phyloP scores from a whole-genome alignment of 2,888 invertebrate species.

The Monopis laevigella region DNA sequence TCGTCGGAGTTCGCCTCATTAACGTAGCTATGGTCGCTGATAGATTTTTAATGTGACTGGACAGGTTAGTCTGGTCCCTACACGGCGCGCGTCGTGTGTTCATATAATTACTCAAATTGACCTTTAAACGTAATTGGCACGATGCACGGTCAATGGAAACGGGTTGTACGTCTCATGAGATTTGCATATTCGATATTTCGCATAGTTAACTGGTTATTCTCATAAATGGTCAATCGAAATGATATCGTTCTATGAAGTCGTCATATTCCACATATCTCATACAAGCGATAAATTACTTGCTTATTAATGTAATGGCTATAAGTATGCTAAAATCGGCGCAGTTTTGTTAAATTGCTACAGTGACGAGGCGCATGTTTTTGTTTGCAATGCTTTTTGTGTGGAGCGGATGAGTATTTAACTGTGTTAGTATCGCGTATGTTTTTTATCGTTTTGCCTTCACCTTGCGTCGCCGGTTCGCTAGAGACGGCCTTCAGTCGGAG shows the following conservation, averaged over 20 bases:
- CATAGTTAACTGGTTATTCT: conserved; percentile 11
- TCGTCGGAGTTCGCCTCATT: conserved; percentile 4
- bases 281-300: no score
- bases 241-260: no score
- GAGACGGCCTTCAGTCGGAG: conserved; percentile 30
- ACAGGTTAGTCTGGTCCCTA: conserved; percentile 6
- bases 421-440: conserved; percentile 3
- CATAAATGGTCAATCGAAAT: no score
- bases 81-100: background rate
- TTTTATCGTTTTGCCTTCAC: conserved; percentile 36
- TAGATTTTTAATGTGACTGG: conserved; percentile 4
- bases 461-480: conserved; percentile 36
- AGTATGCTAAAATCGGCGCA: no score
- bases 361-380: no score
- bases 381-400: conserved; percentile 3
- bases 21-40: conserved; percentile 8
- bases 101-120: conserved; percentile 13
- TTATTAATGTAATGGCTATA: no score
- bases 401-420: conserved; percentile 7
- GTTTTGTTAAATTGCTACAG: no score
- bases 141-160: conserved; percentile 14
- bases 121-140: conserved; percentile 14
- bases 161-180: conserved; percentile 7
- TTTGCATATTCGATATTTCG: conserved; percentile 11
- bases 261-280: no score